Evolutionary conservation across 1,140 invertebrate genomes (phyloP), one percentile per base, ranked within the genome.

Genomic region (Teleopsis dalmanni): DNA sequence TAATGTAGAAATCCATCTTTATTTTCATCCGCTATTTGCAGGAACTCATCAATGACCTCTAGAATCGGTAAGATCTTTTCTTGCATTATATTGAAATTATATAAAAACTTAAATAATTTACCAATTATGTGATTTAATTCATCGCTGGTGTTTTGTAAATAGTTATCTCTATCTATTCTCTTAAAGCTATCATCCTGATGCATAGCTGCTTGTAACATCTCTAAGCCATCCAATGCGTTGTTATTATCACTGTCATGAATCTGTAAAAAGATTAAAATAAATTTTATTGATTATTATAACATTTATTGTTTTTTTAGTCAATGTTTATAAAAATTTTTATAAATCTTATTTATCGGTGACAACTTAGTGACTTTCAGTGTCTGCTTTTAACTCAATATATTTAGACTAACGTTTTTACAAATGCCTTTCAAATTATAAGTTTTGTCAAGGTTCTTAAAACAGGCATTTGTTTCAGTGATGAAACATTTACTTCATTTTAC

Each of bases 1-100:
- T 89, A 91, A 48, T 78, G 84, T 26, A 91, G 62, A 57, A 81
- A 85, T 1, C 88, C 88, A 63, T 91, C 87, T 37, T 82, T 77
- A 62, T 91, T 79, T 5, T 78, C 59, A 60, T 91, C 88, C 60
- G 88, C 86, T 61, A 86, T 83, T 50, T 72, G 69, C 10, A 91
- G 59, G 19, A 89, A 83, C 60, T 79, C 76, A 56, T 91, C 88
- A 49, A 91, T 84, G 22, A 87, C 70, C 57, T 81, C 87, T 89
- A 71, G 10, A 71, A 70, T 11, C 13, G 18, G 37, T 36, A 37
- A 31, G 33, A 35, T 10, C 31, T 49, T 29, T 34, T 38, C 41
- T 38, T 22, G 47, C 23, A 4, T 38, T 16, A 27, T 33, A 11
- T 42, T 29, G 29, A 42, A 13, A 33, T 45, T 45, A 8, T 14